These are phyloP conservation scores for Tupaia chinensis DNA, from an alignment of 2,113 vertebrate species.

Conservation along the genomic window DNA sequence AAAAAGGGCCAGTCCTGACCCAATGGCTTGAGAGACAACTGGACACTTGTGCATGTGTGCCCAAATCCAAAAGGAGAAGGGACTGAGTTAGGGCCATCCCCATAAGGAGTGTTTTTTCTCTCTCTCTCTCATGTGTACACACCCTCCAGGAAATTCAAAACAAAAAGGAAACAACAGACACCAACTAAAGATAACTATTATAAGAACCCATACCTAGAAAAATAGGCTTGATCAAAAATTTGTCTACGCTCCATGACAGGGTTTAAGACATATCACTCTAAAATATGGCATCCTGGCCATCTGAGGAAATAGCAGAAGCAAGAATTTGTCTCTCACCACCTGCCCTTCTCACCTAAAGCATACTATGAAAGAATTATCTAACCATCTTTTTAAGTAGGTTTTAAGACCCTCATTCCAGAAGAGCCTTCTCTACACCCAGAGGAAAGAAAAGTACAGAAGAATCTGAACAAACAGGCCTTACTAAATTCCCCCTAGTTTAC, in stretches of 20 bases:
- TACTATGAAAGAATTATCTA: not conserved
- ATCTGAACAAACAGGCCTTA: not conserved
- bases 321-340: not conserved
- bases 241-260: not conserved
- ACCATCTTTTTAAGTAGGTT: not conserved
- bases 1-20: not conserved
- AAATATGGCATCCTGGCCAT: not conserved
- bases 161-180: not conserved
- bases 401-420: not conserved
- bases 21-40: too few species aligned
- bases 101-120: too few species aligned
- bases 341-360: not conserved
- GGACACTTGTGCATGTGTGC: too few species aligned
- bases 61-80: too few species aligned
- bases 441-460: not conserved
- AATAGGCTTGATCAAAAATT: not conserved
- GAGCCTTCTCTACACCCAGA: not conserved
- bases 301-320: not conserved
- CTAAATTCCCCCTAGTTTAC: not conserved
- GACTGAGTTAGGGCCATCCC: too few species aligned
- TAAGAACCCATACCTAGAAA: not conserved
- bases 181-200: not conserved
- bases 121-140: too few species aligned
- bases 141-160: too few species aligned
- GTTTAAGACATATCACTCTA: not conserved